Percentiles rank a stretch among this genome's conserved stretches.
These are phyloP conservation scores for Brachionus rubens DNA, from an alignment of 1,140 invertebrate genomes.

Conservation along the genomic window DNA sequence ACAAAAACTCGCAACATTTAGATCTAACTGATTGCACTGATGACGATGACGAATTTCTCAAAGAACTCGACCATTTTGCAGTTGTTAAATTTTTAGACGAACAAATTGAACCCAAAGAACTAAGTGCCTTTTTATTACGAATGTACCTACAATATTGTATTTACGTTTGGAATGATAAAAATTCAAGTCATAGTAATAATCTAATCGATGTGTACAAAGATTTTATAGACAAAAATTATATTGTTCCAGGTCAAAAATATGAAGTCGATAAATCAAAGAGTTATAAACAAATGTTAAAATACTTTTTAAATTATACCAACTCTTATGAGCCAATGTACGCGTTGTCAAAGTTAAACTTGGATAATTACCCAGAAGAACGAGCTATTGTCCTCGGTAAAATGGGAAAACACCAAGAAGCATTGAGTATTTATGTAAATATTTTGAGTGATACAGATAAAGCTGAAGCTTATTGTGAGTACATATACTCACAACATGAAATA, in stretches of 20 bases:
- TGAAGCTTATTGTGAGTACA: slow-evolving; percentile 57
- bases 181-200: slow-evolving; percentile 81
- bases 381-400: slow-evolving; percentile 84
- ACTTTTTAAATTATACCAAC: slow-evolving; percentile 38
- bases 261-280: slow-evolving; percentile 40
- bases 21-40: neutral
- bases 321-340: slow-evolving; percentile 29
- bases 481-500: slow-evolving; percentile 38
- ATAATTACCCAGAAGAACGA: slow-evolving; percentile 72
- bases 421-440: slow-evolving; percentile 82
- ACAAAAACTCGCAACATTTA: neutral
- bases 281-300: slow-evolving; percentile 38
- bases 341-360: slow-evolving; percentile 33
- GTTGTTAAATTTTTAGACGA: slow-evolving; percentile 30
- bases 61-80: neutral
- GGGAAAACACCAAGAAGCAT: slow-evolving; percentile 80
- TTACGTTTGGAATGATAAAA: slow-evolving; percentile 79
- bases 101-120: slow-evolving; percentile 17
- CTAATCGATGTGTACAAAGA: slow-evolving; percentile 65
- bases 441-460: slow-evolving; percentile 76
- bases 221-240: slow-evolving; percentile 53
- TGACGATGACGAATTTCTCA: slow-evolving; percentile 30
- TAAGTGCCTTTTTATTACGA: neutral
- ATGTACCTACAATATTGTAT: slow-evolving; percentile 75
- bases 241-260: slow-evolving; percentile 51